These are phyloP conservation scores for Eublepharis macularius DNA, from an alignment of 2,113 vertebrate genomes.

Conservation along the genomic window DNA sequence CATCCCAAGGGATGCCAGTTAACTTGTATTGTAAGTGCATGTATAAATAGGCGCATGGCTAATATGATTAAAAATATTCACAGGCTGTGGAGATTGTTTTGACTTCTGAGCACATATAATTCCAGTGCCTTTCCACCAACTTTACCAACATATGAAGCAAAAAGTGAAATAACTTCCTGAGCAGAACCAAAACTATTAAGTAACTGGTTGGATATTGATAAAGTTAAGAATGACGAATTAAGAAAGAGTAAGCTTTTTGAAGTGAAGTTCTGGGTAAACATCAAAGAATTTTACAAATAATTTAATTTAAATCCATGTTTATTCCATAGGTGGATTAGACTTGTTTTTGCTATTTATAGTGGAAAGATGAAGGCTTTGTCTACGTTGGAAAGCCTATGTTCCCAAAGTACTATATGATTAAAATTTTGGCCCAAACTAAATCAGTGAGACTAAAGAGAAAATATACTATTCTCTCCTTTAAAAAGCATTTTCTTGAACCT, in stretches of 20 bases:
- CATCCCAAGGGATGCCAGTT: too few relatives aligned
- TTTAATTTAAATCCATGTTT: neutral
- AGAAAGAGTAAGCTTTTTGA: neutral
- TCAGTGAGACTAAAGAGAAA: neutral
- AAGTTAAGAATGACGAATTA: conserved; percentile 12
- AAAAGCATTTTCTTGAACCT: neutral
- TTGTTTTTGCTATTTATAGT: conserved; percentile 12
- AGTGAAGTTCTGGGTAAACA: neutral
- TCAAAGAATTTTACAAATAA: neutral
- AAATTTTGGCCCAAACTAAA: neutral
- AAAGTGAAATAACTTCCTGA: neutral
- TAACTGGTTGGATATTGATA: conserved; percentile 6
- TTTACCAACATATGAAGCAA: neutral
- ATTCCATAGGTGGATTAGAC: conserved; percentile 21
- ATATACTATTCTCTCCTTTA: neutral
- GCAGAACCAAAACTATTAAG: neutral
- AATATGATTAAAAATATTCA: too few relatives aligned
- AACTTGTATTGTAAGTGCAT: too few relatives aligned
- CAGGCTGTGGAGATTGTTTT: neutral
- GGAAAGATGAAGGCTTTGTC: conserved; percentile 5
- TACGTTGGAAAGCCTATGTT: neutral
- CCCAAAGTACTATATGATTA: neutral
- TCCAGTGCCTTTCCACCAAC: neutral
- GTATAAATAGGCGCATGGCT: too few relatives aligned
- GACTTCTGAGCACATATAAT: neutral